phyloP scores from a whole-genome alignment of 2,888 invertebrate genomes.

The Dromius quadrimaculatus region DNA sequence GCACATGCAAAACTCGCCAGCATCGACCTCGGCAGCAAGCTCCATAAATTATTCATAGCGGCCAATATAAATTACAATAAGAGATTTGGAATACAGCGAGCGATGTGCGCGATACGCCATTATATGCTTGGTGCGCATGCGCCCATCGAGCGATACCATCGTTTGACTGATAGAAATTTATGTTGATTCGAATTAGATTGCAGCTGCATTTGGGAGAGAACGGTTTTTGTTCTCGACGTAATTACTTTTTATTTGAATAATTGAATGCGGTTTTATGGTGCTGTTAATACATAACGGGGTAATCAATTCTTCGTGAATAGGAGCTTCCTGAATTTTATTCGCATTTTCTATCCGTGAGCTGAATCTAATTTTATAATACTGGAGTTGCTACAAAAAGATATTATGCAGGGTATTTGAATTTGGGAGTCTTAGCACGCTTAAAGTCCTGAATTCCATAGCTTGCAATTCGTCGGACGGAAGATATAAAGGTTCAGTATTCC shows the following conservation, averaged over 20 bases:
- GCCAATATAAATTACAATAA: slow-evolving; percentile 53
- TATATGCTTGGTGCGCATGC: slow-evolving; percentile 7
- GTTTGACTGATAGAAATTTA: slow-evolving; percentile 37
- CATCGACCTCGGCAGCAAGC: background rate
- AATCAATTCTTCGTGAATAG: too few species aligned
- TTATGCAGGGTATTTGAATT: too few species aligned
- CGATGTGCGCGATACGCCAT: slow-evolving; percentile 48
- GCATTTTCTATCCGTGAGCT: too few species aligned
- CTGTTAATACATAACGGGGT: slow-evolving; percentile 18
- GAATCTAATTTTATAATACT: too few species aligned
- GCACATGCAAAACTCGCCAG: slow-evolving; percentile 44
- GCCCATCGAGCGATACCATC: background rate
- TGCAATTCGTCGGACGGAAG: too few species aligned
- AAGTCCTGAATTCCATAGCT: too few species aligned
- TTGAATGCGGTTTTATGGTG: slow-evolving; percentile 22
- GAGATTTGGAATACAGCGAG: slow-evolving; percentile 46
- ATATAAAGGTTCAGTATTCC: too few species aligned
- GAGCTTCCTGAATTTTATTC: too few species aligned
- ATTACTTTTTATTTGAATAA: slow-evolving; percentile 38
- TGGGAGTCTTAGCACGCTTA: too few species aligned
- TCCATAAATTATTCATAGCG: slow-evolving; percentile 51
- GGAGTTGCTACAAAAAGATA: too few species aligned
- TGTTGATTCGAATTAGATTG: slow-evolving; percentile 35
- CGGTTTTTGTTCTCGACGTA: slow-evolving; percentile 19
- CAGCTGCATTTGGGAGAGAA: slow-evolving; percentile 10